Evolutionary conservation across 2,797 vertebrate species (phyloP), one percentile per base, ranked within the genome.

Genomic region (Enteromius treurensis): DNA sequence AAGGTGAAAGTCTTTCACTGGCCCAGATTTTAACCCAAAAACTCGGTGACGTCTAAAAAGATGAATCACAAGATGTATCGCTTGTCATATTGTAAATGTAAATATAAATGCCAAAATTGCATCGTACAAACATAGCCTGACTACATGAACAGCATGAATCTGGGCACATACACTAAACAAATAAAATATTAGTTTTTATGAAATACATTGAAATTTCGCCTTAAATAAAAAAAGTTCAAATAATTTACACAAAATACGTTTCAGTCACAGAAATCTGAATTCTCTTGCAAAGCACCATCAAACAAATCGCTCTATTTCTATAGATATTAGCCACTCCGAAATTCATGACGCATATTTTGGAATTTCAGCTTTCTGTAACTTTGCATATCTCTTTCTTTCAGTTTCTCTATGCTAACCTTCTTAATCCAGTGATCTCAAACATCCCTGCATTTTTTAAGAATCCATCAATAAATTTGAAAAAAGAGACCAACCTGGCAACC

Each of bases 401-500:
- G 10, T 51, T 53, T 65, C 70, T 67, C 32, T 64, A 29, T 4
- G 15, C 58, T 75, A 62, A 42, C 70, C 32, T 15, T 64, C 29
- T 65, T 15, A 15, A 14, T 53, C 62, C 42, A 34, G n/a, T 77
- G 60, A 45, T 23, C 29, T 49, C 26, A 34, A 81, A 45, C 13
- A 2, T 14, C 21, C 21, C 62, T 76, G 47, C 55, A 60, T 74
- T 64, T 73, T 74, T 40, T 23, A 62, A 77, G 1, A 65, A 69
- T 32, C 53, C 42, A 78, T 64, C 17, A 55, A 65, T 42, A 69
- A 55, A 76, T 51, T 29, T 2, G 11, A 60, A 60, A 62, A 13
- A 64, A 17, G 49, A 60, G 21, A 55, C 69, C 42, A 83, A 81
- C 68, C 80, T 80, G 69, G 34, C 74, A 76, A 83, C 86, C 81